These are phyloP conservation scores for Drosophila sordidula DNA, from an alignment of 2,888 invertebrate genomes.

Conservation along the genomic window DNA sequence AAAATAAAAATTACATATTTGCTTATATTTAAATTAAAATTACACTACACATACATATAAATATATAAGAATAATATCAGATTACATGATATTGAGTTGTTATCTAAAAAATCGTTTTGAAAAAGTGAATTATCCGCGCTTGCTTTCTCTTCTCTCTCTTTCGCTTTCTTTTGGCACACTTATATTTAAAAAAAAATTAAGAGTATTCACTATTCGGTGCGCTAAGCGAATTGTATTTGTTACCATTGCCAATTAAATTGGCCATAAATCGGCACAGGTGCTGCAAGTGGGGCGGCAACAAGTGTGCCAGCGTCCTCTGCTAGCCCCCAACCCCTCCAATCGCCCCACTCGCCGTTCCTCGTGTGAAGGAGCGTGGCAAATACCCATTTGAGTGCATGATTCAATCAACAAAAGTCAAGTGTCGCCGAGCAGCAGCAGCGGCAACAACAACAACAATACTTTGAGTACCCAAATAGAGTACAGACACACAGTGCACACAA, in stretches of 20 bases:
- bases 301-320: constrained; percentile 8
- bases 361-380: not conserved
- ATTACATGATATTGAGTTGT: too few species aligned
- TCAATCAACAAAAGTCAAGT: constrained; percentile 25
- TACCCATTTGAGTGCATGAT: constrained; percentile 5
- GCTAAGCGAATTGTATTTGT: not conserved
- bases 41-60: too few species aligned
- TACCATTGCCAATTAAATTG: constrained; percentile 18
- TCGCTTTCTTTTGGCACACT: too few species aligned
- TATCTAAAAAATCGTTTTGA: too few species aligned
- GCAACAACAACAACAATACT: not conserved
- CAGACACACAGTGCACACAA: constrained; percentile 2
- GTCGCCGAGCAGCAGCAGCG: constrained; percentile 4
- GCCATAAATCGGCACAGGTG: constrained; percentile 13
- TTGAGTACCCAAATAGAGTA: constrained; percentile 1
- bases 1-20: too few species aligned
- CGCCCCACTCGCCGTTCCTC: too few species aligned
- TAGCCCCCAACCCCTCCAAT: too few species aligned
- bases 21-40: too few species aligned
- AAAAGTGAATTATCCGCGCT: too few species aligned
- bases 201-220: not conserved
- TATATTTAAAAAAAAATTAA: not conserved
- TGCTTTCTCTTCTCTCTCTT: too few species aligned
- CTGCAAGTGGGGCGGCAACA: not conserved
- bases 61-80: too few species aligned